Evolutionary conservation across 2,888 invertebrate species (phyloP).

Genomic region (Synanthedon tipuliformis): DNA sequence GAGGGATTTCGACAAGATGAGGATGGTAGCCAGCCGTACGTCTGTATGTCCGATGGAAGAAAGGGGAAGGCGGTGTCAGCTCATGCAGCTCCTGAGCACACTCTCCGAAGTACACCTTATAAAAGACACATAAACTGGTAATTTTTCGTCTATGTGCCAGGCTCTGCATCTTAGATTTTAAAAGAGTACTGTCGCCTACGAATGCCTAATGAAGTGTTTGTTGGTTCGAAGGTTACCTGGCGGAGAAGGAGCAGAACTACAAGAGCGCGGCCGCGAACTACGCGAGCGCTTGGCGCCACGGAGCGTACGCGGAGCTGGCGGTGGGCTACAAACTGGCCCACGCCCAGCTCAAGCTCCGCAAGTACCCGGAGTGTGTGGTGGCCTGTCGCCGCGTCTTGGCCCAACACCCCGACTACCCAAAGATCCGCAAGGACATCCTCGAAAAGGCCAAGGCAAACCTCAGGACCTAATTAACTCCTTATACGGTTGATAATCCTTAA

Average conservation of each 20-base stretch:
- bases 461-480: slow-evolving; percentile 58
- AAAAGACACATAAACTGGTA: too few species aligned
- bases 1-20: too few species aligned
- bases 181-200: too few species aligned
- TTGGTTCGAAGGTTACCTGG: slow-evolving; percentile 74
- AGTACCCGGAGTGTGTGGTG: slow-evolving; percentile 90
- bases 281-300: slow-evolving; percentile 87
- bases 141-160: too few species aligned
- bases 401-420: slow-evolving; percentile 88
- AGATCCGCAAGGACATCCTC: slow-evolving; percentile 91
- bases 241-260: slow-evolving; percentile 93
- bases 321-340: slow-evolving; percentile 95
- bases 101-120: too few species aligned
- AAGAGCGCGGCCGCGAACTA: slow-evolving; percentile 86
- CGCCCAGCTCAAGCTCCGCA: slow-evolving; percentile 89
- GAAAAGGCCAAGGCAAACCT: slow-evolving; percentile 88
- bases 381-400: slow-evolving; percentile 85
- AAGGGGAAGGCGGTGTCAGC: too few species aligned
- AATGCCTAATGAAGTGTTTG: neutral
- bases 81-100: too few species aligned
- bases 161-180: too few species aligned
- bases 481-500: neutral
- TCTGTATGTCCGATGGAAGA: too few species aligned
- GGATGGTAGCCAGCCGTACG: too few species aligned
- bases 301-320: slow-evolving; percentile 83